Percentiles rank a stretch among this genome's conserved stretches.
Evolutionary conservation across 2,113 vertebrate species (phyloP).

Genomic region (Callipepla squamata): DNA sequence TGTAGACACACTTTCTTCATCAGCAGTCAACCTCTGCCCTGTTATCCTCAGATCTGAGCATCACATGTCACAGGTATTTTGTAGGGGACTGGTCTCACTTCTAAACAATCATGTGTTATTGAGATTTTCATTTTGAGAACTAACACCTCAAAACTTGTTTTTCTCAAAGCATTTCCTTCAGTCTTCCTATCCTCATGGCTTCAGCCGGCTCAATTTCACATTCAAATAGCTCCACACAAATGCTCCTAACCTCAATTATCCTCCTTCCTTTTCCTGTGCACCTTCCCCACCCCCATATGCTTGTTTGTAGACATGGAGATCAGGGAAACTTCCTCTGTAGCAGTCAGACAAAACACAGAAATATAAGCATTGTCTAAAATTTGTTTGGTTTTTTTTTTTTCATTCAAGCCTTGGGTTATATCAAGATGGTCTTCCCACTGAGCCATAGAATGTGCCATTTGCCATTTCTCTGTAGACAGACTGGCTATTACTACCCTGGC

Average conservation of each 20-base stretch:
- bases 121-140: slow-evolving; percentile 33
- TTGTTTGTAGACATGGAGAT: slow-evolving; percentile 6
- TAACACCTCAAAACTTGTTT: slow-evolving; percentile 17
- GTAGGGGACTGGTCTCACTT: neutral
- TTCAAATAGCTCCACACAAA: slow-evolving; percentile 20
- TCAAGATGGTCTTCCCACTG: neutral
- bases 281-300: neutral
- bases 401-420: neutral
- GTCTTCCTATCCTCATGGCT: slow-evolving; percentile 32
- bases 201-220: slow-evolving; percentile 5
- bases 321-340: neutral
- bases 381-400: neutral
- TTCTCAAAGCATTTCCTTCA: neutral
- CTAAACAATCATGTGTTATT: slow-evolving; percentile 12
- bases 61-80: neutral
- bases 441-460: neutral
- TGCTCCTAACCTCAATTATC: neutral
- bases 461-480: neutral
- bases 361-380: neutral
- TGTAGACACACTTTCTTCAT: neutral
- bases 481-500: neutral
- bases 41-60: slow-evolving; percentile 11
- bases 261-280: neutral
- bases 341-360: neutral
- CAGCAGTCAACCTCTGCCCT: neutral